Evolutionary conservation across 2,888 invertebrate species (phyloP), one percentile per base, ranked within the genome.

Genomic region (Cremastinae sp.): DNA sequence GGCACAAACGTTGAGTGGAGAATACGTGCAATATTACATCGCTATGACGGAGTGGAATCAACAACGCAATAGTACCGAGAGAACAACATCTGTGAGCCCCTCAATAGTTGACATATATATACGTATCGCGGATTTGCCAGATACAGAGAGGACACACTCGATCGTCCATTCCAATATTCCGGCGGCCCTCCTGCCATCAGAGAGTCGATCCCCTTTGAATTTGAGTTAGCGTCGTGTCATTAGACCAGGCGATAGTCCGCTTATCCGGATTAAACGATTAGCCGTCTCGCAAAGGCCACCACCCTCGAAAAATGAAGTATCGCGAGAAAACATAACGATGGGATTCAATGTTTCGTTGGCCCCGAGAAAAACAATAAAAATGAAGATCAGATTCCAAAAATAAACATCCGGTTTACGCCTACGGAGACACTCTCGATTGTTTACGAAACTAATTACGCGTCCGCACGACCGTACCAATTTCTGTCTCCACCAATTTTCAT

Each of bases 121-220:
- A 49, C 54, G 64, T 71, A 64, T 71, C 41, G 16, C 38, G 22
- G 20, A 64, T 64, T 64, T 54, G 49, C 38, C 64, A 71, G 62
- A 49, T 49, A 20, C 47, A 70, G 53, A 20, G 34, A 47, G 18
- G 62, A 49, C n/a, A 38, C 10, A 53, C 28, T 49, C 54, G 20
- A 64, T 56, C 53, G 28, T 70, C 41, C 36, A 5, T 8, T n/a
- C 12, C 28, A 28, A 10, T 16, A 28, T 5, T 28, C 2, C 28
- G 5, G 2, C 28, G 2, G 9, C 16, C 16, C 34, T 12, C 28
- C 8, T 34, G 1, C 34, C 8, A 3, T 53, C 3, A 5, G 2
- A 12, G 12, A 12, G 5, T 14, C 53, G 7, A 10, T 20, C 18
- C 34, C 53, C 53, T 53, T 53, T 53, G 28, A 14, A 28, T 53